Percentiles rank a stretch among this genome's conserved stretches.
phyloP scores from a whole-genome alignment of 2,113 vertebrate species.

The Suncus etruscus region DNA sequence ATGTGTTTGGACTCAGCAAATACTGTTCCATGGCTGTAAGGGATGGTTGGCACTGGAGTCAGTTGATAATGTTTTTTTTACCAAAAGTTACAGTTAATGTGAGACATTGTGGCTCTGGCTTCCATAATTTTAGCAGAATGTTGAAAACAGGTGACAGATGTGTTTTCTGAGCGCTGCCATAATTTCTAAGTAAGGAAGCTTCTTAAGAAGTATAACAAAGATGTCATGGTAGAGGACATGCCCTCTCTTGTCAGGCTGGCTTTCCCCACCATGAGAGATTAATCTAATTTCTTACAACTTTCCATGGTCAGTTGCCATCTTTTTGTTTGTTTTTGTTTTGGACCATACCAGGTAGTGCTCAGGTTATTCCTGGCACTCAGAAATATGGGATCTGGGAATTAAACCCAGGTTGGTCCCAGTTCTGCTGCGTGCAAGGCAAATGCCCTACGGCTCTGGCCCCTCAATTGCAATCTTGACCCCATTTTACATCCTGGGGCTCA shows the following conservation, averaged over 20 bases:
- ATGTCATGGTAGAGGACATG: rapidly evolving
- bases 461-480: neutral
- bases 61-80: no score
- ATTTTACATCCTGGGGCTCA: neutral
- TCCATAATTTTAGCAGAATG: neutral
- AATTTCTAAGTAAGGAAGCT: neutral
- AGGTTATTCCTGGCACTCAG: no score
- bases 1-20: neutral
- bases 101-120: neutral
- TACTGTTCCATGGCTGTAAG: neutral
- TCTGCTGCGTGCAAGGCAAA: no score
- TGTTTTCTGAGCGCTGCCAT: neutral
- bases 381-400: no score
- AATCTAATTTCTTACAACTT: neutral
- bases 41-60: neutral
- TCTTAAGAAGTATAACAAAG: neutral
- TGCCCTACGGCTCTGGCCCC: no score
- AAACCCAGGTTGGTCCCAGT: no score
- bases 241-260: neutral
- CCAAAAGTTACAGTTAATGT: no score
- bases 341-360: no score
- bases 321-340: no score
- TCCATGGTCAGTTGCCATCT: neutral
- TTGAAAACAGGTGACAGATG: neutral
- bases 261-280: rapidly evolving